Percentiles rank a stretch among this genome's conserved stretches.
Conservation (phyloP, 1,140 invertebrate genomes). For the Homarus americanus region DNA sequence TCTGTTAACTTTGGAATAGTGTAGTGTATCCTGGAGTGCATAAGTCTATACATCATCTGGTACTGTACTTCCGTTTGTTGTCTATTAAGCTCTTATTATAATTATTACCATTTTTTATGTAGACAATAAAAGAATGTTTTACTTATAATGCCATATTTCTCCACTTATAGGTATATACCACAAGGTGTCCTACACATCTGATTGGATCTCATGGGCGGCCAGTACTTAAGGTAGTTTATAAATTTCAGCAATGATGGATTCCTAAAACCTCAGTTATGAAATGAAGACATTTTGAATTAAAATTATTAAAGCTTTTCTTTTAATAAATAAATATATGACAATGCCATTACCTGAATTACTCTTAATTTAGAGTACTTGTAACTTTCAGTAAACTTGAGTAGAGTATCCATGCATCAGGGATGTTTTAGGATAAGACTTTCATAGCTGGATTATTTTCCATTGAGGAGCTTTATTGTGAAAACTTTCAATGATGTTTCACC, state of each 20-base stretch:
- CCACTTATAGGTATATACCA: constrained; percentile 89
- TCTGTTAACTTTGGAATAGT: no score
- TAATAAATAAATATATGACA: no score
- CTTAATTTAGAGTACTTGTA: background rate
- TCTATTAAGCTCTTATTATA: no score
- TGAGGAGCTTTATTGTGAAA: constrained; percentile 10
- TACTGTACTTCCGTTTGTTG: no score
- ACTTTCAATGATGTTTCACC: background rate
- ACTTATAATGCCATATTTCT: background rate
- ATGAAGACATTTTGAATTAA: no score
- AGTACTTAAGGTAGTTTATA: constrained; percentile 25
- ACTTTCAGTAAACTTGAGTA: background rate
- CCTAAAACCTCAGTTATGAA: background rate
- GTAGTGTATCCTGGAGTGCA: no score
- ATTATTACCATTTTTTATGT: no score
- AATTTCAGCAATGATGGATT: background rate
- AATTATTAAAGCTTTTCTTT: background rate
- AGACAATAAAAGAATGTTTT: background rate
- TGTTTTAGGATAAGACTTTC: background rate
- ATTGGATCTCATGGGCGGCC: constrained; percentile 86
- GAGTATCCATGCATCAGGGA: background rate
- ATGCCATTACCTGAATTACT: background rate
- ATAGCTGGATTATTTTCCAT: background rate
- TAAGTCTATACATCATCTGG: no score
- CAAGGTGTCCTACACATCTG: constrained; percentile 93